These are phyloP conservation scores for Bombylius major DNA, from an alignment of 2,888 invertebrate species.

Conservation along the genomic window DNA sequence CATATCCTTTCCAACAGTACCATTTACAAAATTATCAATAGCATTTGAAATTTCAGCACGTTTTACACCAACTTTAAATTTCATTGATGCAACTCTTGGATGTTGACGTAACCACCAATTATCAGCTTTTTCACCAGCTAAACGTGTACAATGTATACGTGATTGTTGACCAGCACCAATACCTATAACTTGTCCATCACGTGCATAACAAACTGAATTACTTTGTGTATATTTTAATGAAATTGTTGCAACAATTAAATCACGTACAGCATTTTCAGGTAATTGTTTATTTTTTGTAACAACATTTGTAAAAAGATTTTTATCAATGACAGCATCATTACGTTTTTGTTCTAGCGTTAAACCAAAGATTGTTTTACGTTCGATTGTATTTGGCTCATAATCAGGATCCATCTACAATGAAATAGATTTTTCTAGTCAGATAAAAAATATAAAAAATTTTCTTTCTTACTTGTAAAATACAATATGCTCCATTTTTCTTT, in stretches of 20 bases:
- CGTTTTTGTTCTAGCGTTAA: constrained; percentile 75
- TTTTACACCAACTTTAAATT: constrained; percentile 73
- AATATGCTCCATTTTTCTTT: constrained; percentile 90
- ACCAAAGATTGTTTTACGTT: constrained; percentile 75
- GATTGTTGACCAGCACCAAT: constrained; percentile 99
- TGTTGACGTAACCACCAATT: constrained; percentile 97
- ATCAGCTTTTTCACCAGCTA: constrained; percentile 94
- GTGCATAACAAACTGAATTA: constrained; percentile 94
- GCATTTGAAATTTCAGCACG: constrained; percentile 90
- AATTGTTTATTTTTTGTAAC: constrained; percentile 58
- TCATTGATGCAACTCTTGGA: constrained; percentile 68
- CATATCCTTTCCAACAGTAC: constrained; percentile 82
- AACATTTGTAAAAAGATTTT: constrained; percentile 64
- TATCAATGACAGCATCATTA: constrained; percentile 75
- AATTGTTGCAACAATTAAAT: constrained; percentile 90
- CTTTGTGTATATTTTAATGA: constrained; percentile 97
- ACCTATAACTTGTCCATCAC: constrained; percentile 72
- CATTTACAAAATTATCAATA: constrained; percentile 88
- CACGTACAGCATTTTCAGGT: constrained; percentile 64
- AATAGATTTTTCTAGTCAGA: not conserved
- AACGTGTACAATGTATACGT: constrained; percentile 91
- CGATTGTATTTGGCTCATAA: constrained; percentile 69
- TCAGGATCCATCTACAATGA: constrained; percentile 63
- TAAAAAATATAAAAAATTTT: not conserved
- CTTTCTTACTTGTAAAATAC: constrained; percentile 57